phyloP scores from a whole-genome alignment of 2,888 invertebrate genomes.

The Synergus umbraculus region DNA sequence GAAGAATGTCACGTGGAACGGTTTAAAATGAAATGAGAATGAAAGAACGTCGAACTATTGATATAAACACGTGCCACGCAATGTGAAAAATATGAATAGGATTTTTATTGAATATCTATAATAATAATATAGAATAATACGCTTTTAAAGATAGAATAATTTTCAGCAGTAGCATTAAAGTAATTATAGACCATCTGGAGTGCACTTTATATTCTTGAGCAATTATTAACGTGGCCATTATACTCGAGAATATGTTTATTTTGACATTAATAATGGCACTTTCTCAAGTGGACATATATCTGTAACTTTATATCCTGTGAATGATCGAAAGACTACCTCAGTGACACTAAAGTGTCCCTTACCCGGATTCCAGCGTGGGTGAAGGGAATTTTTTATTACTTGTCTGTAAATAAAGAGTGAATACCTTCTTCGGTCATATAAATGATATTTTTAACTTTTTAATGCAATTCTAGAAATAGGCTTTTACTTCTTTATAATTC shows the following conservation, averaged over 20 bases:
- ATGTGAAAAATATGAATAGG: background rate
- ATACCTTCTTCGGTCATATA: no score
- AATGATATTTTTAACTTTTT: no score
- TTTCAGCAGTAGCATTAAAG: background rate
- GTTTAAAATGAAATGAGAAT: slow-evolving; percentile 5
- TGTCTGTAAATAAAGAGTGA: background rate
- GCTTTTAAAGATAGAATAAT: background rate
- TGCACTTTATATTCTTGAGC: slow-evolving; percentile 33
- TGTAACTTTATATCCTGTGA: slow-evolving; percentile 54
- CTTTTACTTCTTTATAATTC: no score
- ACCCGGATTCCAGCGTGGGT: background rate
- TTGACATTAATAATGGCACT: slow-evolving; percentile 62
- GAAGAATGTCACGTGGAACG: slow-evolving; percentile 23
- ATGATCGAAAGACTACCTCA: slow-evolving; percentile 10
- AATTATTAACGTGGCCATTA: slow-evolving; percentile 52
- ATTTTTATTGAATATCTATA: background rate
- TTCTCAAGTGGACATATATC: slow-evolving; percentile 55
- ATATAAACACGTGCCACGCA: slow-evolving; percentile 19
- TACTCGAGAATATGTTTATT: slow-evolving; percentile 62
- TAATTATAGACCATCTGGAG: background rate
- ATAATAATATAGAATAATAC: background rate
- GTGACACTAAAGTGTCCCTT: background rate
- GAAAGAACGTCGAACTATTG: background rate
- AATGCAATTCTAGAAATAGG: no score
- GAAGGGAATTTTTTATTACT: background rate